phyloP scores from a whole-genome alignment of 2,113 vertebrate species.

The Poeciliopsis occidentalis region DNA sequence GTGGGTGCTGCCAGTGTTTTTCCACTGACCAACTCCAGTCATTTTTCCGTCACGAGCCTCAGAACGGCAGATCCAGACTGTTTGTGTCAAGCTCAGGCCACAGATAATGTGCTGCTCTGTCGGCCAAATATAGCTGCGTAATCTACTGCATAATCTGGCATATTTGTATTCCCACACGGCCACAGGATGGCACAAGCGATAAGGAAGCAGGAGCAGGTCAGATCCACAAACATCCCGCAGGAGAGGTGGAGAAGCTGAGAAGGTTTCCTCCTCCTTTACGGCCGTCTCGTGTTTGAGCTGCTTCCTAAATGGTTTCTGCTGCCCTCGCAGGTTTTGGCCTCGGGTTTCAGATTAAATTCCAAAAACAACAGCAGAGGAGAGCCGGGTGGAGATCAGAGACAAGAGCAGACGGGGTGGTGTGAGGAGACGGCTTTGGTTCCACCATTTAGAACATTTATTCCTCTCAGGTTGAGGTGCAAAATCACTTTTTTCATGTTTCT shows the following conservation, averaged over 20 bases:
- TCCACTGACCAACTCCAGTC: neutral
- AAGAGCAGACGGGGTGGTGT: neutral
- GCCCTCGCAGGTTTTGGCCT: neutral
- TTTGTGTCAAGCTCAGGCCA: neutral
- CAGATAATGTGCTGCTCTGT: conserved; percentile 12
- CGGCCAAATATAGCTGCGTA: conserved; percentile 34
- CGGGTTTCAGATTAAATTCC: neutral
- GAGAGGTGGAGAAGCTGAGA: neutral
- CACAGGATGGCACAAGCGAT: neutral
- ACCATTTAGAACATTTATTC: too few species aligned
- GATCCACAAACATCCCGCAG: neutral
- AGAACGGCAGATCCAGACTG: neutral
- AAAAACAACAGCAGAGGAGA: neutral
- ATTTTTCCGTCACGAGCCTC: neutral
- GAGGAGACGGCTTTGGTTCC: too few species aligned
- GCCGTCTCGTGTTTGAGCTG: neutral
- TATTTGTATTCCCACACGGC: conserved; percentile 39
- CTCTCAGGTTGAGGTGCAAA: too few species aligned
- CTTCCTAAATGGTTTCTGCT: neutral
- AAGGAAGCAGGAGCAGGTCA: conserved; percentile 16
- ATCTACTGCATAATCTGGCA: conserved; percentile 46
- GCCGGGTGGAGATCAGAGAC: neutral
- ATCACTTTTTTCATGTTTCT: too few species aligned
- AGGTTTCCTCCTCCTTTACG: neutral
- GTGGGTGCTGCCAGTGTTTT: neutral